Percentiles rank a stretch among this genome's conserved stretches.
Conservation (phyloP, 2,888 invertebrate genomes). For the Orgyia antiqua region DNA sequence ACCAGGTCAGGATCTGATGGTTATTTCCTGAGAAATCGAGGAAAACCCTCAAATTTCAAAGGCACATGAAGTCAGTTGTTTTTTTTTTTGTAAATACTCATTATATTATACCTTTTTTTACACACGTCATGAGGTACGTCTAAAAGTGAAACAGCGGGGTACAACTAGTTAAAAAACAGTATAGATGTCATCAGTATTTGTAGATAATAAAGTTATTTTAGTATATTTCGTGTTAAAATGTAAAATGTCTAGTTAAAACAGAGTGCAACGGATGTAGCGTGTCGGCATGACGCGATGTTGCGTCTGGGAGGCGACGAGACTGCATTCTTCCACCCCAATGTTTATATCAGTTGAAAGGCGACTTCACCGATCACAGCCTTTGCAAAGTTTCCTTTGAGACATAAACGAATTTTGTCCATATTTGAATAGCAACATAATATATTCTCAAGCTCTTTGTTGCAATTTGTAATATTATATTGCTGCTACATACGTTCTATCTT, state of each 20-base stretch:
- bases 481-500: too few species aligned
- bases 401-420: constrained; percentile 50
- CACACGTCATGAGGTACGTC: too few species aligned
- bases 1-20: too few species aligned
- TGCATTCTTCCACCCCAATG: constrained; percentile 28
- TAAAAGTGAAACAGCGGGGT: too few species aligned
- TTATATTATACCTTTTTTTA: too few species aligned
- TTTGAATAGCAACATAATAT: constrained; percentile 43
- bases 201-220: neutral
- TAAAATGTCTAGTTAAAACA: constrained; percentile 10
- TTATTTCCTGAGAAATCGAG: too few species aligned
- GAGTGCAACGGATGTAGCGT: constrained; percentile 54
- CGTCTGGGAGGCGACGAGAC: constrained; percentile 30
- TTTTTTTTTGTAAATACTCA: too few species aligned
- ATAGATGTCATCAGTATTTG: too few species aligned
- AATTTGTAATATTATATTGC: too few species aligned
- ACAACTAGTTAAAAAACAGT: too few species aligned
- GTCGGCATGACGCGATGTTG: constrained; percentile 29
- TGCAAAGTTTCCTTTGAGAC: constrained; percentile 47
- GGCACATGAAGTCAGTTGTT: too few species aligned
- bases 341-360: constrained; percentile 63
- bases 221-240: neutral
- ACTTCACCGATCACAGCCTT: constrained; percentile 56
- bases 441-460: constrained; percentile 24
- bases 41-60: too few species aligned